Conservation (phyloP, 2,888 invertebrate genomes). For the Dynastes maya region DNA sequence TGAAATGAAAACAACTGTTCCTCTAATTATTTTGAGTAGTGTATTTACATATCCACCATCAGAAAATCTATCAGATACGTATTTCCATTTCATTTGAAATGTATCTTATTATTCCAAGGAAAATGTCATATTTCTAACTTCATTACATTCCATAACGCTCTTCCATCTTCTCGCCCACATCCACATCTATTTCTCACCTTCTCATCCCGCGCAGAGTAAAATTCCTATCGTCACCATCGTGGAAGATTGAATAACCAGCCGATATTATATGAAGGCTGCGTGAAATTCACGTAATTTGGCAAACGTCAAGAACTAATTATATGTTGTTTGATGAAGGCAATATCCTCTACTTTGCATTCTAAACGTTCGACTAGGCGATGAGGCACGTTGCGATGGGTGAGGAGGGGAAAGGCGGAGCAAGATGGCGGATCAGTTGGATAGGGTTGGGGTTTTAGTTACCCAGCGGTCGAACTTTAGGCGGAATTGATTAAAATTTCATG, state of each 20-base stretch:
- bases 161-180: too few species aligned
- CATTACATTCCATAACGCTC: too few species aligned
- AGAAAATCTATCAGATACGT: too few species aligned
- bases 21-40: too few species aligned
- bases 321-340: slow-evolving; percentile 26
- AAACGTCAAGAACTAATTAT: slow-evolving; percentile 27
- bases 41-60: too few species aligned
- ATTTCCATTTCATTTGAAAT: too few species aligned
- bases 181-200: too few species aligned
- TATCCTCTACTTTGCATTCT: slow-evolving; percentile 24
- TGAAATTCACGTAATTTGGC: slow-evolving; percentile 26
- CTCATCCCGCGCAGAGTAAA: not conserved
- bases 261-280: not conserved
- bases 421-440: not conserved
- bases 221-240: not conserved
- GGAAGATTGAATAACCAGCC: slow-evolving; percentile 6
- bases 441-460: not conserved
- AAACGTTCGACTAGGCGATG: not conserved
- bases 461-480: not conserved
- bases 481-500: slow-evolving; percentile 41
- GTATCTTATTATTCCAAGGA: too few species aligned
- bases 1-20: too few species aligned
- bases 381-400: too few species aligned
- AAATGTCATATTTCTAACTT: too few species aligned
- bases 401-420: not conserved